Percentiles rank a stretch among this genome's conserved stretches.
Conservation (phyloP, 2,888 invertebrate genomes). For the Lasioglossum oenotherae region DNA sequence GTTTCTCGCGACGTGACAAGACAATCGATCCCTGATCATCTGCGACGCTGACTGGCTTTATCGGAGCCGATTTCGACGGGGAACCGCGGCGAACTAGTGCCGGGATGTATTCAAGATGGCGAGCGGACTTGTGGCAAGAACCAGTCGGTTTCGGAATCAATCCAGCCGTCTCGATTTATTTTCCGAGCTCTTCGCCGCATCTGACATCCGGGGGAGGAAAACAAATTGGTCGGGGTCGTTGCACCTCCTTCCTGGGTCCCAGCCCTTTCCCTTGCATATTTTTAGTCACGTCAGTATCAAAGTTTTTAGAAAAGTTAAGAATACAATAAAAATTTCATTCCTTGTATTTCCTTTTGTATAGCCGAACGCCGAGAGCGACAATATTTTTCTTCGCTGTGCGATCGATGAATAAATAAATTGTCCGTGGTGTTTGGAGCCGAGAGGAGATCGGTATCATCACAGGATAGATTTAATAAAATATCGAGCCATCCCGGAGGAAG, state of each 20-base stretch:
- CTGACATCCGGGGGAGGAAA: neutral
- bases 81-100: neutral
- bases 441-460: too few species aligned
- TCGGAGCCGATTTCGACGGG: neutral
- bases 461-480: constrained; percentile 18
- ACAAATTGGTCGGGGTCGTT: neutral
- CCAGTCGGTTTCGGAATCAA: neutral
- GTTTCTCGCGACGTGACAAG: constrained; percentile 36
- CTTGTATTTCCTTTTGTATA: neutral
- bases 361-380: too few species aligned
- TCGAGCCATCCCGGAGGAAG: neutral
- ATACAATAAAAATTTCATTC: neutral
- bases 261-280: neutral
- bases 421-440: neutral
- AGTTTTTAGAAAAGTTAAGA: too few species aligned
- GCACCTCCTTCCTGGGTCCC: neutral
- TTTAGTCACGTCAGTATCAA: too few species aligned
- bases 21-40: constrained; percentile 19
- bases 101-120: constrained; percentile 14
- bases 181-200: neutral
- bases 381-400: neutral
- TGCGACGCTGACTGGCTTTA: neutral
- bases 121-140: constrained; percentile 3
- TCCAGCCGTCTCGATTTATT: neutral
- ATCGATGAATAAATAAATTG: neutral